Percentiles rank a stretch among this genome's conserved stretches.
These are phyloP conservation scores for Sorex fumeus DNA, from an alignment of 2,113 vertebrate species.

Conservation along the genomic window DNA sequence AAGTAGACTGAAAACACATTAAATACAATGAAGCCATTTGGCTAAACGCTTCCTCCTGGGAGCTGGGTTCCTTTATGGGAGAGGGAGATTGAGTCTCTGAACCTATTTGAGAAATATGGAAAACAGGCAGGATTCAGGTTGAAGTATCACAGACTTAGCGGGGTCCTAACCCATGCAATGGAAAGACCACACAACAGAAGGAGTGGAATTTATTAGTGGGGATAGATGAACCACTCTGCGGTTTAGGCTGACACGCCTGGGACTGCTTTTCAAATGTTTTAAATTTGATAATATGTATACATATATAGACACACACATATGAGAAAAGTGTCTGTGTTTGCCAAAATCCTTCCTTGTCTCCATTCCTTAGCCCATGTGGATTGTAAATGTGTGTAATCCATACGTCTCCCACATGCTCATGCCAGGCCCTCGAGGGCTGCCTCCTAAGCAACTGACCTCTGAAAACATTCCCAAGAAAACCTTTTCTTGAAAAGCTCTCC, in stretches of 20 bases:
- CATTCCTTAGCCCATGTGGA: slow-evolving; percentile 63
- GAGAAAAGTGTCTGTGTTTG: slow-evolving; percentile 66
- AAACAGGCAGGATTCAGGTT: slow-evolving; percentile 78
- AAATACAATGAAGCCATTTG: slow-evolving; percentile 75
- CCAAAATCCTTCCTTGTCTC: slow-evolving; percentile 63
- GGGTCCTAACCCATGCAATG: slow-evolving; percentile 66
- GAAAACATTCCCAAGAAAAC: slow-evolving; percentile 17
- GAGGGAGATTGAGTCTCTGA: slow-evolving; percentile 42
- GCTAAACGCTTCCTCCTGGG: slow-evolving; percentile 69
- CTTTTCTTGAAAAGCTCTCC: slow-evolving; percentile 37
- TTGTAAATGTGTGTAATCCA: slow-evolving; percentile 73
- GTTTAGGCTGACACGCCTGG: slow-evolving; percentile 72
- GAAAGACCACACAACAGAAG: slow-evolving; percentile 83
- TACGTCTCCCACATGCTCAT: slow-evolving; percentile 54
- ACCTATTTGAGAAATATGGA: slow-evolving; percentile 67
- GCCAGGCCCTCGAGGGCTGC: slow-evolving; percentile 34
- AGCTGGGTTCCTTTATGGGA: slow-evolving; percentile 56
- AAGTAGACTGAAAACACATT: slow-evolving; percentile 78
- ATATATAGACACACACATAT: slow-evolving; percentile 42
- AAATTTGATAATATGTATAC: slow-evolving; percentile 79
- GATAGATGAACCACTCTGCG: slow-evolving; percentile 69
- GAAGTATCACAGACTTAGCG: slow-evolving; percentile 66
- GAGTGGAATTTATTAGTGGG: slow-evolving; percentile 75
- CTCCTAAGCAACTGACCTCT: slow-evolving; percentile 18
- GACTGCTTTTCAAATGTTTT: slow-evolving; percentile 81